A percentile compares a stretch with the other conserved stretches of the same genome.
Conservation (phyloP, 2,113 vertebrate species). For the Speoplatyrhinus poulsoni region DNA sequence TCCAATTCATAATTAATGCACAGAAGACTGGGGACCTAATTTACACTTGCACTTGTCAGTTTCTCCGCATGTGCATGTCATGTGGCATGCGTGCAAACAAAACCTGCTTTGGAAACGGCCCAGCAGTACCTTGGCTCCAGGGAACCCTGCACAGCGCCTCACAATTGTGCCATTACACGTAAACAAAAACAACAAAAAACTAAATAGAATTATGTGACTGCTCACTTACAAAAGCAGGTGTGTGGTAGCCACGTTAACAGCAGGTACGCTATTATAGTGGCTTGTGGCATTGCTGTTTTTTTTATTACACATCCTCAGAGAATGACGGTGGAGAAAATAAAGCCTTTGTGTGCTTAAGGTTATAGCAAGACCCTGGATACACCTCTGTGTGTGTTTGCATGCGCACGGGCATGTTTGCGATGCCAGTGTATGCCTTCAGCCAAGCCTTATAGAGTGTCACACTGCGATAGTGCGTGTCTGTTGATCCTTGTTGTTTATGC, state of each 20-base stretch:
- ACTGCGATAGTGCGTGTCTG: constrained; percentile 35
- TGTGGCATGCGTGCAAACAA: constrained; percentile 73
- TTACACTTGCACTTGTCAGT: constrained; percentile 77
- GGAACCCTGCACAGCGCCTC: constrained; percentile 60
- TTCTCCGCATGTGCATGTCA: constrained; percentile 76
- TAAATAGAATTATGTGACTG: constrained; percentile 29
- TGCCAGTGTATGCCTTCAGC: constrained; percentile 3
- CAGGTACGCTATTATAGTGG: constrained; percentile 34
- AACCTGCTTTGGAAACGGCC: constrained; percentile 65
- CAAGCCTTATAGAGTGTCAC: constrained; percentile 53
- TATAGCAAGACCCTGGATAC: constrained; percentile 43
- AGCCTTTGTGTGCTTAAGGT: constrained; percentile 35
- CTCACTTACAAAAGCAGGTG: constrained; percentile 48
- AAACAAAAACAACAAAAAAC: constrained; percentile 64
- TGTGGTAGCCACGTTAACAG: constrained; percentile 30
- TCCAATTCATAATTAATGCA: constrained; percentile 80
- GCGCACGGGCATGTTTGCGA: constrained; percentile 19
- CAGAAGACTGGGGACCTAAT: constrained; percentile 77
- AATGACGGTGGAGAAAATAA: constrained; percentile 29
- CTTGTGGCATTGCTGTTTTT: constrained; percentile 19
- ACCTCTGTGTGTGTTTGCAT: constrained; percentile 25
- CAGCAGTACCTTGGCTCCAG: constrained; percentile 67
- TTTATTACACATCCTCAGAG: constrained; percentile 38
- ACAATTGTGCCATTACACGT: constrained; percentile 58
- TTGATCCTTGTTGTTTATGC: constrained; percentile 64